A percentile compares a stretch with the other conserved stretches of the same genome.
Evolutionary conservation across 2,113 vertebrate species (phyloP).

Genomic region (Sinocyclocheilus anshuiensis): DNA sequence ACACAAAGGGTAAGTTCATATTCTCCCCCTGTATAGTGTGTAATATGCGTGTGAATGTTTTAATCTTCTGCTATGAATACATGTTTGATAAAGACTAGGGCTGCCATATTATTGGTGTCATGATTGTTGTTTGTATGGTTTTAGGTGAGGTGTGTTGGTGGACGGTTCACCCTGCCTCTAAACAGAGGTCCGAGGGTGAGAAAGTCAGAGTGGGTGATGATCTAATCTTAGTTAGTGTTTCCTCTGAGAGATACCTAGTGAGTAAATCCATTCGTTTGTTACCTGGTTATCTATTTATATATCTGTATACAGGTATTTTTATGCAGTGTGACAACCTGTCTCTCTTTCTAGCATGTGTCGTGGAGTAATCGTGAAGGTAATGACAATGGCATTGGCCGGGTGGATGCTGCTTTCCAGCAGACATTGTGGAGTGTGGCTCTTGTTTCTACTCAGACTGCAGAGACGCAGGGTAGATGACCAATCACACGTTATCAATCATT

Average conservation of each 20-base stretch:
- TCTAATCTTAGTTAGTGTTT: constrained; percentile 92
- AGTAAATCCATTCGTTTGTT: constrained; percentile 58
- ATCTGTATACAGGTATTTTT: not conserved
- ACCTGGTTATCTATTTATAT: not conserved
- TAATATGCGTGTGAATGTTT: not conserved
- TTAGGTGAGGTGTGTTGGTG: constrained; percentile 84
- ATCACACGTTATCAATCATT: not conserved
- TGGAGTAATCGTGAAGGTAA: constrained; percentile 72
- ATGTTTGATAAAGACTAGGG: not conserved
- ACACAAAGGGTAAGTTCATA: constrained; percentile 78
- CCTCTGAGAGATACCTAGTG: constrained; percentile 94
- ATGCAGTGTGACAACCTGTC: not conserved
- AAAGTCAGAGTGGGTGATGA: constrained; percentile 95
- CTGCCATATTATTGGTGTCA: not conserved
- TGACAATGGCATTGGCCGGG: constrained; percentile 70
- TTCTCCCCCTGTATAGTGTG: not conserved
- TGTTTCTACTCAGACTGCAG: constrained; percentile 88
- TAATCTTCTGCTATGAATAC: not conserved
- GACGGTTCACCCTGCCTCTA: constrained; percentile 76
- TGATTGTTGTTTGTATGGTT: not conserved
- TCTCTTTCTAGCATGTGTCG: constrained; percentile 83
- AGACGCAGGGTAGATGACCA: constrained; percentile 82
- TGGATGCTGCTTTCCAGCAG: constrained; percentile 92
- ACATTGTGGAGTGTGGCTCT: constrained; percentile 94
- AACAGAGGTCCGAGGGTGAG: constrained; percentile 90